Conservation (phyloP, 2,888 invertebrate genomes). For the Gymnoscelis rufifasciata region DNA sequence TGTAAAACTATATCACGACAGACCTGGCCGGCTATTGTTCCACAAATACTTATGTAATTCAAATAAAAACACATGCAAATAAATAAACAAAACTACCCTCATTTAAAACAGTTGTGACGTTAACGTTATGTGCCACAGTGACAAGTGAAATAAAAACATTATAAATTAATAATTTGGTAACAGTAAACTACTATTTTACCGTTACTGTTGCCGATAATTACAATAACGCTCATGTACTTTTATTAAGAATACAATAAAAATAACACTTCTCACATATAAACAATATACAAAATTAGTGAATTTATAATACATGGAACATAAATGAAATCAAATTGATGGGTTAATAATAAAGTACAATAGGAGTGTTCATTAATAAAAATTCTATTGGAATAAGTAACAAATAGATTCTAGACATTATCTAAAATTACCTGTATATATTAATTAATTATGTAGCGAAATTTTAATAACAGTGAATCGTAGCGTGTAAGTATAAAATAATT, state of each 20-base stretch:
- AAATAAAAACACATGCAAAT: constrained; percentile 26
- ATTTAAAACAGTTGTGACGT: constrained; percentile 16
- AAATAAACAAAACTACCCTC: constrained; percentile 20
- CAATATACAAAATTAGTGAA: constrained; percentile 52
- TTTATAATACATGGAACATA: constrained; percentile 30
- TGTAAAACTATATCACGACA: background rate
- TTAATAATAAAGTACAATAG: constrained; percentile 34
- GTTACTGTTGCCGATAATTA: constrained; percentile 13
- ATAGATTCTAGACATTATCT: constrained; percentile 39
- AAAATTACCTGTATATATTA: constrained; percentile 52
- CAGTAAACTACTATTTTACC: constrained; percentile 11
- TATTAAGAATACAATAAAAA: constrained; percentile 36
- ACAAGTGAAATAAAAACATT: constrained; percentile 5
- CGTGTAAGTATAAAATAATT: constrained; percentile 44
- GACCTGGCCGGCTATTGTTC: background rate
- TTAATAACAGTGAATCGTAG: constrained; percentile 42
- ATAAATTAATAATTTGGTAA: constrained; percentile 18
- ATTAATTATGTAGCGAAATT: constrained; percentile 43
- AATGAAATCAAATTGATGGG: constrained; percentile 17
- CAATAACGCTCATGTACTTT: constrained; percentile 32
- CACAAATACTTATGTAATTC: constrained; percentile 17
- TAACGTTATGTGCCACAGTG: constrained; percentile 4
- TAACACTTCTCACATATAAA: constrained; percentile 47
- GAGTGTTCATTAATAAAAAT: constrained; percentile 30
- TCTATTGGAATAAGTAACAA: constrained; percentile 33